Evolutionary conservation across 2,797 vertebrate species (phyloP).

Genomic region (Cuculus canorus): DNA sequence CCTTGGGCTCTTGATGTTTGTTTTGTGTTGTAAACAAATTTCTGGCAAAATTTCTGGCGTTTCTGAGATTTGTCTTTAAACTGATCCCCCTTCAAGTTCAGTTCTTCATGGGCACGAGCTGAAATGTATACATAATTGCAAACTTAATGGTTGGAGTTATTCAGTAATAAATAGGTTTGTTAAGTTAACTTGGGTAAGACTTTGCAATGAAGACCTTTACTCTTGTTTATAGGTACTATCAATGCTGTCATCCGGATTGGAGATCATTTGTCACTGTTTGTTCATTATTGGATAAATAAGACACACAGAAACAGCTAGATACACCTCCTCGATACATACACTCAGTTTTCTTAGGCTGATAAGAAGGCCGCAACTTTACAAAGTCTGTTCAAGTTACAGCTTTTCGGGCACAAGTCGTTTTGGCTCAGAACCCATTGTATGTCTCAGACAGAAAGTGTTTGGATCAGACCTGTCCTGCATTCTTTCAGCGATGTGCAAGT

Average conservation of each 20-base stretch:
- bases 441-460: neutral
- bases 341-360: neutral
- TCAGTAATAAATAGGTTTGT: neutral
- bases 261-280: neutral
- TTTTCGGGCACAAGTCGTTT: neutral
- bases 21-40: neutral
- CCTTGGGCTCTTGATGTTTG: neutral
- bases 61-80: neutral
- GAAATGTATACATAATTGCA: neutral
- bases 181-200: neutral
- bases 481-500: neutral
- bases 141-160: neutral
- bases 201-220: slow-evolving; percentile 19
- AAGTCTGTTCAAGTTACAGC: neutral
- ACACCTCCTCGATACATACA: neutral
- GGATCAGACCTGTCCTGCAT: neutral
- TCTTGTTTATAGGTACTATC: neutral
- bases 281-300: neutral
- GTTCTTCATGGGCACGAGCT: neutral
- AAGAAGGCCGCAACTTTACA: neutral
- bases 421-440: neutral
- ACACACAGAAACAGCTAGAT: neutral
- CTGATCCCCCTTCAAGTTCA: neutral
- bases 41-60: neutral
- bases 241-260: neutral